Evolutionary conservation across 2,113 vertebrate species (phyloP), one percentile per base, ranked within the genome.

Genomic region (Barbus barbus): DNA sequence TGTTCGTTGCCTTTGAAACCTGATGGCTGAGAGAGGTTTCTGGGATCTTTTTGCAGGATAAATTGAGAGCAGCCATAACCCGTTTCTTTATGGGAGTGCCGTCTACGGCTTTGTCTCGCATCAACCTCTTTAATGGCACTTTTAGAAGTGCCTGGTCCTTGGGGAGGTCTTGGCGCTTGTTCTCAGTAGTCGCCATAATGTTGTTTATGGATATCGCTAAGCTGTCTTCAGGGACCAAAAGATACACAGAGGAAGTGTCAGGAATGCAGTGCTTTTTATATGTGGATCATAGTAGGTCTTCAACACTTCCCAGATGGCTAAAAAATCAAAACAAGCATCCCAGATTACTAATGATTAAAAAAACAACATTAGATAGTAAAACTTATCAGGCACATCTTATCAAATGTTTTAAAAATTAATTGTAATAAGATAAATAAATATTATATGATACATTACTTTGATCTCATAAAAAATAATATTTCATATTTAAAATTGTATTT

Each of bases 81-180:
- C 91, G 89, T 94, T 97, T 91, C 95, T 97, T 90, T 92, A 91
- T 84, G 0, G 96, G 96, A 65, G 95, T 44, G 9, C 58, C 95
- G 36, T 91, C 94, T 89, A 77, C 90, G 91, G 89, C 95, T 92
- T 87, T 95, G 91, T 85, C 89, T 90, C 84, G 93, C 89, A 83
- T 84, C 86, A 91, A 86, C 88, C 94, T 94, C 71, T 94, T 94
- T 86, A 88, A 60, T n/a, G 84, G 78, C 0, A 80, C 86, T 84
- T 80, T 87, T 31, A 82, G 81, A 28, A 84, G 61, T 5, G 81
- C 24, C 75, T 48, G 84, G 20, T 87, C 87, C 79, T 84, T 86
- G 48, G 83, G 84, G 13, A 67, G 6, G 36, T 78, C 61, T 60
- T 51, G 76, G 16, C 92, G 92, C 84, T 83, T 94, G 16, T 90